These are phyloP conservation scores for Falco naumanni DNA, from an alignment of 2,797 vertebrate species.

Conservation along the genomic window DNA sequence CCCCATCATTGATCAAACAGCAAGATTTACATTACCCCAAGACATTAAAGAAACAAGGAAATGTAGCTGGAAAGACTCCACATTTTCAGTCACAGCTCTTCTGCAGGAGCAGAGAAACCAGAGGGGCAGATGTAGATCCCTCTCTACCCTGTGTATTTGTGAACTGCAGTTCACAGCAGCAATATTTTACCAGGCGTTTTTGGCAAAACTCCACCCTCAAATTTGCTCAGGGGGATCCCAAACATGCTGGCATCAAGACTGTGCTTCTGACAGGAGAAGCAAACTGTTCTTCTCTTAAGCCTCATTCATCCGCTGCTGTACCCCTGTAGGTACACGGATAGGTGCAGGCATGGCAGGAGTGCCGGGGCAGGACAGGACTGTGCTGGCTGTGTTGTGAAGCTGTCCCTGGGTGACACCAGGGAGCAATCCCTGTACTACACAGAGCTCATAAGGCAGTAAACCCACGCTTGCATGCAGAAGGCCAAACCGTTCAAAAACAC, in stretches of 20 bases:
- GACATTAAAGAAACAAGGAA: background rate
- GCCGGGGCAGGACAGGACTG: rapidly evolving
- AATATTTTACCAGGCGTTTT: background rate
- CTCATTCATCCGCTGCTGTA: background rate
- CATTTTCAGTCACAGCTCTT: background rate
- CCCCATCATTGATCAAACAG: background rate
- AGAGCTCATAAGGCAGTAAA: background rate
- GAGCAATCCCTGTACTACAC: background rate
- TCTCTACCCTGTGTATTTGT: rapidly evolving
- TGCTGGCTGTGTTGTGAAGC: background rate
- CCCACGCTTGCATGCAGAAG: background rate
- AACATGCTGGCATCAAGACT: background rate
- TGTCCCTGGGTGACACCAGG: background rate
- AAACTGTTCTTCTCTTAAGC: background rate
- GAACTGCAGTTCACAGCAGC: background rate
- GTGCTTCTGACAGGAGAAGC: background rate
- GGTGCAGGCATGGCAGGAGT: background rate
- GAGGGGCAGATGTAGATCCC: background rate
- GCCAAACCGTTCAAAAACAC: background rate
- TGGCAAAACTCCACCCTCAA: background rate
- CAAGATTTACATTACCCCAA: background rate
- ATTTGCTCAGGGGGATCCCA: background rate
- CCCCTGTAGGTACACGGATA: background rate
- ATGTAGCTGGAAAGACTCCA: background rate
- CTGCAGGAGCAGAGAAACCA: background rate